Percentiles rank a stretch among this genome's conserved stretches.
These are phyloP conservation scores for Lichenostomus cassidix DNA, from an alignment of 2,113 vertebrate genomes.

Conservation along the genomic window DNA sequence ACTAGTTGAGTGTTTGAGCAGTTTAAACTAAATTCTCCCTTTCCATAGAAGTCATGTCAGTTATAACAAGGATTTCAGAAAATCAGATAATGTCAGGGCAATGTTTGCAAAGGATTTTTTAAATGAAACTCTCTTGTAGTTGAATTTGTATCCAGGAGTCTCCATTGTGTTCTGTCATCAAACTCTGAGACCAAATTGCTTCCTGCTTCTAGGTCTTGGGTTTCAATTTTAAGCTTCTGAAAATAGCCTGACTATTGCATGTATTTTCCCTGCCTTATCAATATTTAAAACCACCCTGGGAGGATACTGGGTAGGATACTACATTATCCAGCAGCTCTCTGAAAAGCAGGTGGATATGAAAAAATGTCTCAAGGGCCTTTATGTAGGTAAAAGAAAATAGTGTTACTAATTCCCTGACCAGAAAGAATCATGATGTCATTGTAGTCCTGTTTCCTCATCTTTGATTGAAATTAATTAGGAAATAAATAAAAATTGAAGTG, in stretches of 20 bases:
- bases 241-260: neutral
- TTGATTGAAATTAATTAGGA: neutral
- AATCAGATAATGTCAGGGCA: neutral
- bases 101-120: neutral
- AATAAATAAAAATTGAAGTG: neutral
- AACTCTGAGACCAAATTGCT: neutral
- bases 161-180: neutral
- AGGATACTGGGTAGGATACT: neutral
- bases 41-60: neutral
- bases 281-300: neutral
- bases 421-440: neutral
- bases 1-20: neutral
- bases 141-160: neutral
- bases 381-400: neutral
- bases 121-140: neutral
- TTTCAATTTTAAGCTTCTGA: neutral
- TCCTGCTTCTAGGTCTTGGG: neutral
- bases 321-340: neutral
- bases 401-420: neutral
- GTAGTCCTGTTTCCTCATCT: neutral
- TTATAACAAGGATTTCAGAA: neutral
- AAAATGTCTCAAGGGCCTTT: neutral
- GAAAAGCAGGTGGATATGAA: neutral
- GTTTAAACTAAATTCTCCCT: neutral
- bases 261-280: neutral